Percentiles rank a stretch among this genome's conserved stretches.
Conservation (phyloP, 2,888 invertebrate species). For the Linyphia triangularis region DNA sequence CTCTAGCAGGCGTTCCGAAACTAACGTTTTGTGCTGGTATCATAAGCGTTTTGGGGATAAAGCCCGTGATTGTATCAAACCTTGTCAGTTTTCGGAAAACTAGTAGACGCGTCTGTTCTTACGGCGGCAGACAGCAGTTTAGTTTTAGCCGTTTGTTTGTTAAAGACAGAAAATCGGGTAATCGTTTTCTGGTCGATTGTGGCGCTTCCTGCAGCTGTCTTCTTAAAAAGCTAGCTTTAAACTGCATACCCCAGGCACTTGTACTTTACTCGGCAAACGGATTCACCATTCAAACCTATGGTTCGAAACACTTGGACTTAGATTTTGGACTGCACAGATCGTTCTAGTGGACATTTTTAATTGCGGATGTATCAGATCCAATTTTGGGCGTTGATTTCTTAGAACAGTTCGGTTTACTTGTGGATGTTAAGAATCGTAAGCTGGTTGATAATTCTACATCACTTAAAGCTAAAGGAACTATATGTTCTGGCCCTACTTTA, state of each 20-base stretch:
- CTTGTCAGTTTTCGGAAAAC: neutral
- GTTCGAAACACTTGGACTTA: neutral
- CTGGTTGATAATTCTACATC: neutral
- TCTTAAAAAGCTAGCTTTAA: neutral
- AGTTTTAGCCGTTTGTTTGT: constrained; percentile 3
- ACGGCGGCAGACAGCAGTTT: neutral
- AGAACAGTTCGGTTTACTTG: neutral
- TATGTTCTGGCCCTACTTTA: neutral
- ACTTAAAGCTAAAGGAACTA: neutral
- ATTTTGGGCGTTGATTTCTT: constrained; percentile 75
- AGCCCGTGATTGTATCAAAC: neutral
- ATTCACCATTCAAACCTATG: neutral
- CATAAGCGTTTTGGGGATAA: neutral
- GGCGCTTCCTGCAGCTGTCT: neutral
- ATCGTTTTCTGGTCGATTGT: neutral
- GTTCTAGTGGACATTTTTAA: constrained; percentile 62
- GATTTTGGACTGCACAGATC: constrained; percentile 43
- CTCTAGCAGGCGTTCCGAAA: too few species aligned
- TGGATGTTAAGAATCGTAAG: constrained; percentile 8
- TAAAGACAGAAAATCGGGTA: too few species aligned
- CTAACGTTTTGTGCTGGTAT: too few species aligned
- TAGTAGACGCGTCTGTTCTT: neutral
- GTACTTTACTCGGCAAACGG: neutral
- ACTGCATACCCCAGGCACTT: neutral
- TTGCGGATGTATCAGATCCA: constrained; percentile 73